Evolutionary conservation across 2,888 invertebrate species (phyloP).

Genomic region (Ectobius pallidus): DNA sequence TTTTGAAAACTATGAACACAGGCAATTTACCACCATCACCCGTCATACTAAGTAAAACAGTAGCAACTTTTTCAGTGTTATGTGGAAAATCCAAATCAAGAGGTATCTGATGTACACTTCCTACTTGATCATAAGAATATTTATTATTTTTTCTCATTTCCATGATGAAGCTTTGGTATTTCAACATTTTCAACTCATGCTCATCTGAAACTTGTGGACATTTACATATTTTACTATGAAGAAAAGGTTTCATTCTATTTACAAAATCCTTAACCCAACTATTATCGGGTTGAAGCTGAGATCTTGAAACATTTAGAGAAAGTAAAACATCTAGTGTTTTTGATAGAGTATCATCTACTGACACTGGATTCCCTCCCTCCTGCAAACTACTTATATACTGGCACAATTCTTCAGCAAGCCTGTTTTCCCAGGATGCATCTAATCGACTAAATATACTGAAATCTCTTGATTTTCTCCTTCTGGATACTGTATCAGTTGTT

Average conservation of each 20-base stretch:
- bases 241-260: not conserved
- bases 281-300: not conserved
- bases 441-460: no score
- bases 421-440: no score
- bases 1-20: not conserved
- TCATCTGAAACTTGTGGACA: not conserved
- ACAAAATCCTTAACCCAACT: not conserved
- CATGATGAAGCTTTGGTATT: not conserved
- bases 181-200: not conserved
- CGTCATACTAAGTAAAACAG: not conserved
- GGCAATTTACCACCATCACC: slow-evolving; percentile 11
- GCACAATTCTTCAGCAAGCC: not conserved
- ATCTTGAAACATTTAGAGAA: slow-evolving; percentile 1
- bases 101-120: not conserved
- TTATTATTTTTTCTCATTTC: not conserved
- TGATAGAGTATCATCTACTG: not conserved
- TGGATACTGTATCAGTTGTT: no score
- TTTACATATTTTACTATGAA: not conserved
- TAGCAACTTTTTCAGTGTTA: not conserved
- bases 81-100: not conserved
- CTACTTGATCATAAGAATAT: not conserved
- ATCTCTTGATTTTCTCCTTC: no score
- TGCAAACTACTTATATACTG: not conserved
- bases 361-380: not conserved
- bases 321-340: not conserved